Base-by-base conservation (phyloP, 2,113 vertebrate species). In the Colossoma macropomum region DNA sequence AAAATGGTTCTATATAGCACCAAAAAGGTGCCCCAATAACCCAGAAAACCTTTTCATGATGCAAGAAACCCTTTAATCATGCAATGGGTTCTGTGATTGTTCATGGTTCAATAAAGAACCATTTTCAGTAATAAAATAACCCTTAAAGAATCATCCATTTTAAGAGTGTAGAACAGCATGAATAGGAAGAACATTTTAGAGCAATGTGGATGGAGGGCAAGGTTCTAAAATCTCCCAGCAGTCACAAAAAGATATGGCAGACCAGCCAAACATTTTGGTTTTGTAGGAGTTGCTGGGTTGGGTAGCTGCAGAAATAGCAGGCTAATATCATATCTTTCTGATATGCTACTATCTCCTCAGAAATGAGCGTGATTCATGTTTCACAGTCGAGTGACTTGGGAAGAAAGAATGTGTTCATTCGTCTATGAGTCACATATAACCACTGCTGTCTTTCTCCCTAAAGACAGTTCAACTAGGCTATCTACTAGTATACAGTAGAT, bases 391-490 rank as follows among this genome's bases (percentile, higher is more conserved):
- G 65, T 76, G 66, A 77, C 65, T 76, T 17, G 41, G 65, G 76
- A 30, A 54, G 41, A 62, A 30, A 48, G 27, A 62, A n/a, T 25
- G 66, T 71, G 62, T 54, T 52, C 15, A 59, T 25, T 59, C 48
- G 81, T 75, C 60, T n/a, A 23, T 83, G 81, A 83, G 60, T 63
- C 70, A 79, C 63, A 77, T 63, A 54, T 54, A 45, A 41, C 84
- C 50, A 77, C 74, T 76, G 73, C 69, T 66, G 59, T 54, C 45
- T 77, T 82, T 56, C 4, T 70, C 75, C 69, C 23, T 23, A 71
- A 81, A 38, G 69, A 72, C 19, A 81, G 76, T 62, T 81, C 59
- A 54, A 68, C 10, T 65, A 52, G 32, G 62, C 56, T 54, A 52
- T 79, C 38, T 56, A 27, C 62, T 62, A 50, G 59, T n/a, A 15